These are phyloP conservation scores for Taenioides sp. DNA, from an alignment of 2,797 vertebrate species.

Conservation along the genomic window DNA sequence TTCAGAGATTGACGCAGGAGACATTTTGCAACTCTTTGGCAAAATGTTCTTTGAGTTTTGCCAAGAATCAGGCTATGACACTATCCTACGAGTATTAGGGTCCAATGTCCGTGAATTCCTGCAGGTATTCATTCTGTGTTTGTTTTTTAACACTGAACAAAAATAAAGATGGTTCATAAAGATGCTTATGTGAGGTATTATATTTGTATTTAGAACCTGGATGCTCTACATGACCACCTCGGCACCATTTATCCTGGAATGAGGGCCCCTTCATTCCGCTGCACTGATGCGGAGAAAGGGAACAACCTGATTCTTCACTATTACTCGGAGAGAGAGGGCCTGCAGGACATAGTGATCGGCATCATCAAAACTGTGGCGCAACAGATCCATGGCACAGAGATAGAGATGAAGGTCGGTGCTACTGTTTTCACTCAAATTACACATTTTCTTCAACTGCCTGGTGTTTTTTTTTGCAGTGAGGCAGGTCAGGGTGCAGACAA, in stretches of 20 bases:
- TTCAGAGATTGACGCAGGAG: constrained; percentile 93
- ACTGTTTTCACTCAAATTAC: constrained; percentile 25
- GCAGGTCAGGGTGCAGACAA: too few relatives aligned
- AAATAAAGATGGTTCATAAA: too few relatives aligned
- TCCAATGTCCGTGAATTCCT: constrained; percentile 98
- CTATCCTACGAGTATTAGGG: constrained; percentile 93
- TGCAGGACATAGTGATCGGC: constrained; percentile 98
- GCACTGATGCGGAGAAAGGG: constrained; percentile 96
- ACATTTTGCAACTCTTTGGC: constrained; percentile 97
- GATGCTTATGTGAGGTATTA: background rate
- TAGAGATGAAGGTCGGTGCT: constrained; percentile 94
- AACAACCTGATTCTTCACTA: constrained; percentile 97
- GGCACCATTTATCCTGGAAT: constrained; percentile 98
- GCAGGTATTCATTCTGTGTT: constrained; percentile 80
- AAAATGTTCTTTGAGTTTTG: constrained; percentile 99
- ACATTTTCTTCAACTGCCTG: background rate
- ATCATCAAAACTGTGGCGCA: constrained; percentile 99
- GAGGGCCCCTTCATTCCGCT: constrained; percentile 97
- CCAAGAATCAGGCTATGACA: constrained; percentile 98
- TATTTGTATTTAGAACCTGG: constrained; percentile 84
- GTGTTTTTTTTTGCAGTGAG: background rate
- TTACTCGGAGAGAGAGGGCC: constrained; percentile 97
- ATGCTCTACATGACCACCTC: constrained; percentile 96
- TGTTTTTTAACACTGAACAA: background rate
- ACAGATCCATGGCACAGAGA: constrained; percentile 97